Evolutionary conservation across 1,140 invertebrate species (phyloP).

Genomic region (Phortica variegata): DNA sequence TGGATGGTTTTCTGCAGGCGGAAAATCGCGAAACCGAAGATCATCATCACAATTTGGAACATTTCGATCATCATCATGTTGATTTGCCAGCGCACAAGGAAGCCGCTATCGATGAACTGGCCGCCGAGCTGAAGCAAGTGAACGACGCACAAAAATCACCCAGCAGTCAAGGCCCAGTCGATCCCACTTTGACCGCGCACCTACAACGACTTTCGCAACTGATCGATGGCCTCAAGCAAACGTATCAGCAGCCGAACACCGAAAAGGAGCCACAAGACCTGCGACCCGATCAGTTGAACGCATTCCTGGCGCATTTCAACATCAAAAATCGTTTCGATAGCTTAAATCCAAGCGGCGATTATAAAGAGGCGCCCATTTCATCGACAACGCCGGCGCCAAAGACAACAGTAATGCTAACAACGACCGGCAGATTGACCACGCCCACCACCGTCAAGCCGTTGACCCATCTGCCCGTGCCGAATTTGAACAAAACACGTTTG

Average conservation of each 20-base stretch:
- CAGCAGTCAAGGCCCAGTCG: conserved; percentile 23
- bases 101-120: conserved; percentile 14
- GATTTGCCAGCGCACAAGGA: neutral
- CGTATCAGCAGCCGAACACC: conserved; percentile 32
- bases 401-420: conserved; percentile 4
- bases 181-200: conserved; percentile 47
- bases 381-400: conserved; percentile 8
- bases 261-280: conserved; percentile 41
- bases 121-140: conserved; percentile 19
- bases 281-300: conserved; percentile 51
- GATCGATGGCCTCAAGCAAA: conserved; percentile 52
- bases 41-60: too few species aligned
- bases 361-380: neutral
- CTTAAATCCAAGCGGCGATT: conserved; percentile 23
- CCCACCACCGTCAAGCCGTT: conserved; percentile 1
- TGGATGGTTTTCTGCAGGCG: conserved; percentile 21
- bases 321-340: conserved; percentile 45
- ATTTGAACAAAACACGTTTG: conserved; percentile 30
- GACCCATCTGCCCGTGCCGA: conserved; percentile 10
- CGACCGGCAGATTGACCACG: neutral
- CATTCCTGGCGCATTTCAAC: conserved; percentile 51
- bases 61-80: neutral
- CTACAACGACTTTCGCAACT: conserved; percentile 49
- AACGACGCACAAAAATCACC: conserved; percentile 5
- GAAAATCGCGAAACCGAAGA: conserved; percentile 32